phyloP scores from a whole-genome alignment of 2,888 invertebrate genomes.

The Acronicta psi region DNA sequence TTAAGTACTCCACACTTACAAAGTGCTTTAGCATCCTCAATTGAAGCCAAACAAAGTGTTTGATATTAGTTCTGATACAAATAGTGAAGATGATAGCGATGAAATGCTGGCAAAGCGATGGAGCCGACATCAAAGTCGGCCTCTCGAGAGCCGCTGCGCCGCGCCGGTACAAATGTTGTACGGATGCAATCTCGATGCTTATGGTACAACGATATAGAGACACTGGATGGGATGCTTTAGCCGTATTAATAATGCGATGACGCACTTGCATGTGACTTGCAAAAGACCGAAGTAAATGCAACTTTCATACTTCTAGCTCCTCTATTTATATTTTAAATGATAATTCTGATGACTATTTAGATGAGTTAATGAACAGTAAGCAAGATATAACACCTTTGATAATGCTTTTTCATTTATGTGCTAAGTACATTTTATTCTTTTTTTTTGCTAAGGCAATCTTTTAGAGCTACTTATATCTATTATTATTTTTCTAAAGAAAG shows the following conservation, averaged over 20 bases:
- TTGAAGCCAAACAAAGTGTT: slow-evolving; percentile 39
- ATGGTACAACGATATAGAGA: slow-evolving; percentile 12
- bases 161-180: slow-evolving; percentile 44
- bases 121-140: slow-evolving; percentile 54
- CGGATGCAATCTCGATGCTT: slow-evolving; percentile 50
- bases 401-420: no score
- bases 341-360: no score
- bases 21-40: slow-evolving; percentile 28
- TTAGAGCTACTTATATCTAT: no score
- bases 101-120: slow-evolving; percentile 30
- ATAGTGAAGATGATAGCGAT: slow-evolving; percentile 28
- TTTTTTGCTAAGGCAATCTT: no score
- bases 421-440: no score
- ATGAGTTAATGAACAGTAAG: no score
- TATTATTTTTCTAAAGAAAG: no score
- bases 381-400: no score
- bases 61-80: slow-evolving; percentile 39
- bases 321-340: no score
- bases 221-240: slow-evolving; percentile 8
- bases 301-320: no score
- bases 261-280: no score
- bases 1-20: slow-evolving; percentile 9
- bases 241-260: background rate
- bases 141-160: slow-evolving; percentile 37
- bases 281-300: no score